Conservation (phyloP, 2,113 vertebrate genomes). For the Cololabis saira region DNA sequence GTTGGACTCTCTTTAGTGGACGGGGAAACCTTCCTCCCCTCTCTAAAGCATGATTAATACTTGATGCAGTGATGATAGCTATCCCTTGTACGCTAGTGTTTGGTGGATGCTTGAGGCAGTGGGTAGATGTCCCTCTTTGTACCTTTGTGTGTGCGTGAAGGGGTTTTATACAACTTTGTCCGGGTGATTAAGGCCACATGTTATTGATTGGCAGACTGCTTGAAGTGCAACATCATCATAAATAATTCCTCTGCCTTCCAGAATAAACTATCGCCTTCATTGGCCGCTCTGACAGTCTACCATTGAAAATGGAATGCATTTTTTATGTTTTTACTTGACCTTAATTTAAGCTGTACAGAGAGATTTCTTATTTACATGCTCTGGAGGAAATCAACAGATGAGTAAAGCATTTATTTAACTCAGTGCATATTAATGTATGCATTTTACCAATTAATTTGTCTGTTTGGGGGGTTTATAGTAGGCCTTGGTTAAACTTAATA, state of each 20-base stretch:
- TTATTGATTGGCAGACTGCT: conserved; percentile 73
- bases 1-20: conserved; percentile 16
- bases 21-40: conserved; percentile 20
- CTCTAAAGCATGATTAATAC: conserved; percentile 75
- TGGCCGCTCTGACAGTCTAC: conserved; percentile 25
- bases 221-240: conserved; percentile 71
- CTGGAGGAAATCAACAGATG: conserved; percentile 68
- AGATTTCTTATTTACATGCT: conserved; percentile 74
- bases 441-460: not conserved
- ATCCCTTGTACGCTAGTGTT: conserved; percentile 35
- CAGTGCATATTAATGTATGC: not conserved
- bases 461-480: not conserved
- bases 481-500: too few species aligned
- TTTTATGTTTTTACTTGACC: conserved; percentile 78
- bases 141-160: conserved; percentile 9
- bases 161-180: conserved; percentile 56
- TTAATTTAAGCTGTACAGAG: conserved; percentile 74
- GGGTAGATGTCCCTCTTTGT: conserved; percentile 43
- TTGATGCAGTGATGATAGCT: conserved; percentile 68
- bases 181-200: conserved; percentile 67
- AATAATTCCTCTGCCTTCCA: conserved; percentile 69
- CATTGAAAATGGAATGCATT: conserved; percentile 69
- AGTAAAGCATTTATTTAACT: conserved; percentile 36
- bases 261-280: conserved; percentile 61
- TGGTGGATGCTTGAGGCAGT: conserved; percentile 26